phyloP scores from a whole-genome alignment of 2,113 vertebrate genomes.

The Meriones unguiculatus region DNA sequence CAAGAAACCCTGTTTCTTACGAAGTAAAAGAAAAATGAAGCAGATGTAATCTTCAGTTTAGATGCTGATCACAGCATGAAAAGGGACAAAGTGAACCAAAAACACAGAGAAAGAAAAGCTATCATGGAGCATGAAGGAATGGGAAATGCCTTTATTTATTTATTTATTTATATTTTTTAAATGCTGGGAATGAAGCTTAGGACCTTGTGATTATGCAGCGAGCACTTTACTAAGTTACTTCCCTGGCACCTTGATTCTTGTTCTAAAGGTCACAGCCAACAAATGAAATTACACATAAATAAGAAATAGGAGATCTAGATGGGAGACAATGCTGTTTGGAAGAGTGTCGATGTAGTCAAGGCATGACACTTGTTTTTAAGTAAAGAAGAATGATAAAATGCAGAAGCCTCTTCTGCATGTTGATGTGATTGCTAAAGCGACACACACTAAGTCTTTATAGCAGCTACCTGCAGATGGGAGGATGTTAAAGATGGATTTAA shows the following conservation, averaged over 20 bases:
- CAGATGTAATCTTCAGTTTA: not conserved
- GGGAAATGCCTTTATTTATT: not conserved
- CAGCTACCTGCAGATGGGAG: not conserved
- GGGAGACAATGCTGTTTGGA: not conserved
- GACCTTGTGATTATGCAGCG: not conserved
- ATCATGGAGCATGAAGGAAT: not conserved
- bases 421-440: conserved; percentile 35
- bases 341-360: not conserved
- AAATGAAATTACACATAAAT: not conserved
- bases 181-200: not conserved
- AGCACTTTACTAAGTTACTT: not conserved
- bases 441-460: not conserved
- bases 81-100: not conserved
- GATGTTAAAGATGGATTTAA: conserved; percentile 49
- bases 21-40: not conserved
- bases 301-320: conserved; percentile 16
- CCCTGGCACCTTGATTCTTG: not conserved
- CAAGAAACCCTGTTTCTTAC: not conserved
- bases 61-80: not conserved
- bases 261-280: not conserved
- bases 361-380: conserved; percentile 14
- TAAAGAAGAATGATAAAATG: conserved; percentile 18
- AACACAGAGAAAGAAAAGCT: not conserved
- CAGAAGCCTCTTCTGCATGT: not conserved
- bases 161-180: too few species aligned